phyloP scores from a whole-genome alignment of 1,140 invertebrate genomes.

The Lysiphlebus fabarum region DNA sequence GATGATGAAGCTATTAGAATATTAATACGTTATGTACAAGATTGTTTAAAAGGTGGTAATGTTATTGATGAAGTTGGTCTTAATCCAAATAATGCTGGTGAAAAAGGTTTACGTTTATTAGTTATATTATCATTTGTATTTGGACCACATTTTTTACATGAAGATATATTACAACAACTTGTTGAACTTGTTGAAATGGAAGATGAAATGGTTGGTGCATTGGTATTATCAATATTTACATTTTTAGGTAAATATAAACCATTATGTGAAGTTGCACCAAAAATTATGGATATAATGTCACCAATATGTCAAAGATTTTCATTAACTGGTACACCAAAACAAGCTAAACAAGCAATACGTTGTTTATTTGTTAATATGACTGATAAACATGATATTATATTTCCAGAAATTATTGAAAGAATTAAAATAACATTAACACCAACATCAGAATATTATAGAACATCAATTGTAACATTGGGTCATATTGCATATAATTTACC shows the following conservation, averaged over 20 bases:
- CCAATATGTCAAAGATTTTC: conserved; percentile 85
- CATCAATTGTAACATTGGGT: conserved; percentile 88
- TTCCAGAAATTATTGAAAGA: conserved; percentile 83
- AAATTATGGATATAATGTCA: conserved; percentile 70
- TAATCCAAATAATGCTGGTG: conserved; percentile 74
- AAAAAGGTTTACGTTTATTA: conserved; percentile 77
- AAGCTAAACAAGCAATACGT: conserved; percentile 92
- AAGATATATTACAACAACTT: conserved; percentile 77
- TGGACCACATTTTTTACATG: conserved; percentile 85
- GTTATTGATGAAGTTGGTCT: conserved; percentile 73
- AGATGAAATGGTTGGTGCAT: conserved; percentile 78
- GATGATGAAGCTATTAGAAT: conserved; percentile 79
- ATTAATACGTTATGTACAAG: conserved; percentile 53
- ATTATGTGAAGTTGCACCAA: conserved; percentile 69
- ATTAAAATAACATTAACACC: conserved; percentile 74
- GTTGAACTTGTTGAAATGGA: conserved; percentile 75
- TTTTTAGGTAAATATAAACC: conserved; percentile 84
- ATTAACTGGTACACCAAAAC: conserved; percentile 85
- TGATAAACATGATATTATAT: conserved; percentile 74
- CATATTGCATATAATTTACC: conserved; percentile 92
- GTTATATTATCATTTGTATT: conserved; percentile 87
- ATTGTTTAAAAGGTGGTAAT: conserved; percentile 67
- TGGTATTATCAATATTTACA: conserved; percentile 80
- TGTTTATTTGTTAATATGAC: conserved; percentile 87
- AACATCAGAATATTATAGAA: conserved; percentile 81